Base-by-base conservation (phyloP, 2,113 vertebrate genomes). In the Hylia prasina region DNA sequence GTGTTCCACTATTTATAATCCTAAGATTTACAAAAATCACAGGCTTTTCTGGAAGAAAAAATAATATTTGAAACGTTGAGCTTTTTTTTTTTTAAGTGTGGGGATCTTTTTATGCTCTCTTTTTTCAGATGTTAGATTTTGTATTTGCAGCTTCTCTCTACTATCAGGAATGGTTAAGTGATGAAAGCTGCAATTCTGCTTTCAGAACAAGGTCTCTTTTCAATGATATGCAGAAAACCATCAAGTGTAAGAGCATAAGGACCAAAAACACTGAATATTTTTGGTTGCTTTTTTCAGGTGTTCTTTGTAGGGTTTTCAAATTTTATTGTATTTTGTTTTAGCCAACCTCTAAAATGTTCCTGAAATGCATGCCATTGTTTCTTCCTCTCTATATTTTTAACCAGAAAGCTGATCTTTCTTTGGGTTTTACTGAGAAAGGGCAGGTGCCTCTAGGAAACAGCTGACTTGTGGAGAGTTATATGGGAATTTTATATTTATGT, bases 121-220 rank as follows among this genome's bases (percentile, higher is more conserved):
- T 48, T 82, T 86, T 80, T 44, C 58, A 51, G 57, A 42, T 39
- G 10, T 37, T 48, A 76, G 27, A 50, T 60, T 83, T 48, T 6
- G 2, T n/a, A 57, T 40, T 57, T 50, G 13, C 3, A 53, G 70
- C 9, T 83, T 56, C 53, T 79, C 10, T 61, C 25, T 64, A 11
- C 23, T 28, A 22, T 47, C 15, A 53, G 47, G 24, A 77, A 54
- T 7, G 4, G 24, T 60, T 80, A 76, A 57, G 50, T 40, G 20
- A 60, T n/a, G 30, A 90, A 92, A 79, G 45, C 11, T 82, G n/a
- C 31, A 57, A 22, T 90, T 94, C 61, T 76, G 24, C 54, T 68
- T 68, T 76, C 37, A 80, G 63, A 56, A 56, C 15, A 92, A 63
- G 15, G 12, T 44, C 80, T 77, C 37, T 77, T 94, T 77, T 40